Base-by-base conservation (phyloP, 1,140 invertebrate species). In the Chironomus tepperi region DNA sequence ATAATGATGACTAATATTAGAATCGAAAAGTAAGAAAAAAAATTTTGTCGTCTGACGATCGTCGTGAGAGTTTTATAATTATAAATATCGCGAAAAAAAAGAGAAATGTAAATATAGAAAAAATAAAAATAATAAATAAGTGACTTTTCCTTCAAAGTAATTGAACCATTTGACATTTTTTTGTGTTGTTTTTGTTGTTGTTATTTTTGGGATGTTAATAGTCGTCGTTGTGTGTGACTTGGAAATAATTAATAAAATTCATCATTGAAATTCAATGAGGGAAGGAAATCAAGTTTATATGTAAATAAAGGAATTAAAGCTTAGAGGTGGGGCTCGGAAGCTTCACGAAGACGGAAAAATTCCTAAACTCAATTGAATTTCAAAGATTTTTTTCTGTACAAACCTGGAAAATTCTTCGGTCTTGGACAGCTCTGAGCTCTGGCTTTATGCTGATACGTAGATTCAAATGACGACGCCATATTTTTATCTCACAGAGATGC, bases 1-100 rank as follows among this genome's bases (percentile, higher is more conserved):
- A 57, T n/a, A 57, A 57, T 57, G 47, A 57, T 57, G 47, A 57
- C 47, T 57, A 57, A 57, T 57, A 57, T 57, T 57, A 57, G 47
- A 34, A 34, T 34, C 24, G 24, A 57, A 57, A n/a, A 57, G 10
- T n/a, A n/a, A 57, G 7, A 9, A 47, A 47, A 57, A 5, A 57
- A 57, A n/a, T 15, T 15, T 57, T 1, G 12, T 57, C 47, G 47
- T n/a, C 12, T n/a, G 47, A n/a, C 47, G 47, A 57, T 57, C 47
- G 10, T 1, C 47, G n/a, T 57, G 47, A 57, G 47, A 57, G 10
- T 57, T 34, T 34, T 34, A 34, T 57, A 57, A 57, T 57, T 57
- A 57, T 57, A 57, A 57, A 57, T 15, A 57, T 15, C n/a, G n/a
- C n/a, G 43, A 9, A 47, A 47, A 47, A 47, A 9, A 47, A 47